Percentiles rank a stretch among this genome's conserved stretches.
phyloP scores from a whole-genome alignment of 1,140 invertebrate genomes.

The Drosophila rufa region DNA sequence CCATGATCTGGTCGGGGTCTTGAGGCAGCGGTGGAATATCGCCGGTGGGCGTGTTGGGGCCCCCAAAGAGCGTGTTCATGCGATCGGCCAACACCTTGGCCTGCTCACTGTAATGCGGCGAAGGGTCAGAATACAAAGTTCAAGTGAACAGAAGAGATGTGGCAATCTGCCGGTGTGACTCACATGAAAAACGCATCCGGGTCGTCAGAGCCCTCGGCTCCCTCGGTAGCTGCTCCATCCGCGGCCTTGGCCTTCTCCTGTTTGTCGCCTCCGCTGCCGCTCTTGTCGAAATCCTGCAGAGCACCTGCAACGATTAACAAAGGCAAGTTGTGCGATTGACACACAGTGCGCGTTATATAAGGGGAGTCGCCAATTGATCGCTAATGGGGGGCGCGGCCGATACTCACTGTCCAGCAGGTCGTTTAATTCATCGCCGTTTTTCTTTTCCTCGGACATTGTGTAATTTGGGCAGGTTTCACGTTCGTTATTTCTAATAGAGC shows the following conservation, averaged over 20 bases:
- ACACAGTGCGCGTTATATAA: conserved; percentile 48
- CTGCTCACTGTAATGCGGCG: conserved; percentile 65
- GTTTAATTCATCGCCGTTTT: conserved; percentile 61
- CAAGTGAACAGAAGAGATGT: conserved; percentile 18
- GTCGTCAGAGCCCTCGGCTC: conserved; percentile 35
- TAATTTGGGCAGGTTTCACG: conserved; percentile 30
- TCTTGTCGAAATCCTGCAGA: conserved; percentile 86
- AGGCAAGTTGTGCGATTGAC: background rate
- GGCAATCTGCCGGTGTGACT: conserved; percentile 20
- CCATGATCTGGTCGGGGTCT: conserved; percentile 78
- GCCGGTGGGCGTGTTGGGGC: conserved; percentile 70
- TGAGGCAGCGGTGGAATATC: conserved; percentile 76
- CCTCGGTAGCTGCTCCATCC: conserved; percentile 25
- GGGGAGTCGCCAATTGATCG: background rate
- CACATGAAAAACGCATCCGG: conserved; percentile 79
- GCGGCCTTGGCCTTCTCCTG: conserved; percentile 43
- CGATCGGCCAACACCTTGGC: conserved; percentile 81
- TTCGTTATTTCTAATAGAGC: conserved; percentile 10
- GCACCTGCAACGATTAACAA: conserved; percentile 82
- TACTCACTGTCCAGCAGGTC: conserved; percentile 45
- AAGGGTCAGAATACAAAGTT: conserved; percentile 60
- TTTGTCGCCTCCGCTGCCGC: conserved; percentile 45
- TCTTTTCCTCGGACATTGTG: conserved; percentile 77
- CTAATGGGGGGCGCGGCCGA: too few relatives aligned
- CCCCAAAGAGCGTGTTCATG: conserved; percentile 82